Conservation (phyloP, 1,140 invertebrate species). For the Hyles vespertilio region DNA sequence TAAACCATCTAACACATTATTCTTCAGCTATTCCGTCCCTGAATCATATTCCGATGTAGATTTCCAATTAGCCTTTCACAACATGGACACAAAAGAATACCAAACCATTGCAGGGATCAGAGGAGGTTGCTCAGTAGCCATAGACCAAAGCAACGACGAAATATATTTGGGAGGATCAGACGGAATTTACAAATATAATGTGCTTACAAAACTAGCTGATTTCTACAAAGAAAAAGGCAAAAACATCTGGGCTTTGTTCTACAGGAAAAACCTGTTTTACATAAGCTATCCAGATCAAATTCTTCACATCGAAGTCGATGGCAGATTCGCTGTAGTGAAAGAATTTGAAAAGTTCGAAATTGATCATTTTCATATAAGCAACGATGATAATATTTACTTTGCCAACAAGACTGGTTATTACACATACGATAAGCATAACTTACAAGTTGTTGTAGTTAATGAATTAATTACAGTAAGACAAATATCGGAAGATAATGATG, state of each 20-base stretch:
- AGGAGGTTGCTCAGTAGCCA: slow-evolving; percentile 46
- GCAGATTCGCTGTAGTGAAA: slow-evolving; percentile 40
- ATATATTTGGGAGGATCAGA: slow-evolving; percentile 52
- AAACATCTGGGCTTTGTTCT: slow-evolving; percentile 53
- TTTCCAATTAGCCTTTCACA: slow-evolving; percentile 44
- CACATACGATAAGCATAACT: slow-evolving; percentile 32
- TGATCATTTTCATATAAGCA: slow-evolving; percentile 42
- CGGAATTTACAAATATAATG: slow-evolving; percentile 57
- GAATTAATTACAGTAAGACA: slow-evolving; percentile 40
- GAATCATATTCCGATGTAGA: slow-evolving; percentile 46
- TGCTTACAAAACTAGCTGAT: slow-evolving; percentile 46
- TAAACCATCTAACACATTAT: slow-evolving; percentile 38
- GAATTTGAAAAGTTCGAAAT: slow-evolving; percentile 51
- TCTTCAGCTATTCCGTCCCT: slow-evolving; percentile 45
- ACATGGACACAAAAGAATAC: slow-evolving; percentile 43
- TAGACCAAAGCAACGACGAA: slow-evolving; percentile 47
- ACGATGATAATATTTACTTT: slow-evolving; percentile 38
- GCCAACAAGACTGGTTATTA: slow-evolving; percentile 52
- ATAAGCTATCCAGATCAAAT: slow-evolving; percentile 55
- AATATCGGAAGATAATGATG: slow-evolving; percentile 44
- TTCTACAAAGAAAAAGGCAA: slow-evolving; percentile 42
- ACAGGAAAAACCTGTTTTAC: slow-evolving; percentile 45
- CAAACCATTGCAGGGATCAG: slow-evolving; percentile 41
- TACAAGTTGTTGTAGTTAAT: slow-evolving; percentile 24
- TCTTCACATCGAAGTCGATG: slow-evolving; percentile 44